Base-by-base conservation (phyloP, 92 coral and sea anemone species). In the Scolanthus callimorphus region DNA sequence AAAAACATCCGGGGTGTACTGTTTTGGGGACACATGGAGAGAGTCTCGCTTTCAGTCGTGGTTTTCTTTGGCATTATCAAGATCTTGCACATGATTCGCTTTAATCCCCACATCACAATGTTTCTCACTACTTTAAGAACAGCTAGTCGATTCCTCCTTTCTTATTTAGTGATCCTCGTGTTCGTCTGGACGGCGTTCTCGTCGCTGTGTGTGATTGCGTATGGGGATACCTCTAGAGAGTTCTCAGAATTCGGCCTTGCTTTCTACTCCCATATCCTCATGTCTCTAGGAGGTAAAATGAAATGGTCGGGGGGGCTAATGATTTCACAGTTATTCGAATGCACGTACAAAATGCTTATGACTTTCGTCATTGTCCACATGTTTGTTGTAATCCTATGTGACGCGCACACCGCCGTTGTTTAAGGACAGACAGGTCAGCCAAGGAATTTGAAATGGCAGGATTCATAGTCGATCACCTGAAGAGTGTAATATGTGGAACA, bases 391-490 rank as follows among this genome's bases (percentile, higher is more conserved):
- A 80, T 80, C 29, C 43, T 80, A 11, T 45, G 67, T 28, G 67
- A 76, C 19, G 51, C 72, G 1, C 54, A 50, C 53, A 61, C 53
- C 15, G 66, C 60, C 26, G 83, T 80, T 20, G 60, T 26, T 26
- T 25, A 0, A 45, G 56, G 12, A 79, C 77, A 0, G 72, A 80
- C 2, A 47, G 58, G 39, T 44, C 38, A 1, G 65, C 77, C 6
- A 26, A 75, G 59, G 84, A 80, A 20, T 56, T 53, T 29, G 82
- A 74, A 51, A 60, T 74, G 69, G 82, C 76, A 17, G 71, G 67
- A 10, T 80, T 80, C 50, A 74, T 80, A 25, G 39, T 60, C 17
- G 68, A 73, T 34, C 43, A 15, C 15, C 15, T 34, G 43, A 34
- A 34, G 43, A n/a, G n/a, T n/a, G n/a, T n/a, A n/a, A n/a, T n/a